Base-by-base conservation (phyloP, 1,140 invertebrate species). In the Aphidius ervi region DNA sequence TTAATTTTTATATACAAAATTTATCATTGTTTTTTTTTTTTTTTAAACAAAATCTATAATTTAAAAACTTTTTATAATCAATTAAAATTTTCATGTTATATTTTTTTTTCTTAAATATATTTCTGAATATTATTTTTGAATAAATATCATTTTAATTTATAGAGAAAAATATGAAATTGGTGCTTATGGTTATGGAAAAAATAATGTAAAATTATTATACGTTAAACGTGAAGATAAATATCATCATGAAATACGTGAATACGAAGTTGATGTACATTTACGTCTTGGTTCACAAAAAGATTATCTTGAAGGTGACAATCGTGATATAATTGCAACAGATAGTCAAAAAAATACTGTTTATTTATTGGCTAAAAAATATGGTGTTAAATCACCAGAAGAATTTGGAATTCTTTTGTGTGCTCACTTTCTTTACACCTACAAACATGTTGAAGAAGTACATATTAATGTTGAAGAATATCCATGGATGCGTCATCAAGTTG, bases 311-410 rank as follows among this genome's bases (percentile, higher is more conserved):
- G 86, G 86, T n/a, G 85, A 88, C 71, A 89, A 89, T 65, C 82
- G 83, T 43, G 86, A 88, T 66, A 86, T 89, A 46, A 84, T 89
- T n/a, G 89, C 89, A 2, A 92, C 90, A 0, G 90, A 92, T 68
- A 87, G 88, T 6, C 90, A 92, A 67, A 91, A 91, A 78, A 92
- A 92, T 68, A 91, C 88, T 0, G 86, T 91, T n/a, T 91, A 91
- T 70, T 69, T 91, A 37, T 67, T 91, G 63, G 90, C 90, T 8
- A 91, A 89, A 70, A 87, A 89, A 65, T 78, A 88, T 71, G 89
- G 88, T 45, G 83, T 91, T 1, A 84, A 86, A 61, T 86, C 84
- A 7, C 87, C 88, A 1, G 90, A 92, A 70, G 85, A 86, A 58
- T 91, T 91, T 72, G 88, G 82, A 3, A 77, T 90, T 4, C 72